Evolutionary conservation across 2,113 vertebrate genomes (phyloP).

Genomic region (Scolopax mira): DNA sequence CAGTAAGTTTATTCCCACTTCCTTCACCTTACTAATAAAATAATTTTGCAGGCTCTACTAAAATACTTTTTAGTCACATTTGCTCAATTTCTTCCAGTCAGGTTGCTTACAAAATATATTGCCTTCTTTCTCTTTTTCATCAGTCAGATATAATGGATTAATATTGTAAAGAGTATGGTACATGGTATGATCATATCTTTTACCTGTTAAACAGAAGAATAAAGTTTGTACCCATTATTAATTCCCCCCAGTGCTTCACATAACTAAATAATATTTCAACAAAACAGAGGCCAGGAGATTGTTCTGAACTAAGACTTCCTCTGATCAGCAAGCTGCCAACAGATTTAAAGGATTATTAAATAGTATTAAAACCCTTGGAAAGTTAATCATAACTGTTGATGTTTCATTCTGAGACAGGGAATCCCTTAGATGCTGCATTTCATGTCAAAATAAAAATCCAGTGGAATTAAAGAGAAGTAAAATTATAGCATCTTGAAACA

Average conservation of each 20-base stretch:
- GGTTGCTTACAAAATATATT: neutral
- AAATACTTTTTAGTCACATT: neutral
- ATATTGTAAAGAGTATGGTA: neutral
- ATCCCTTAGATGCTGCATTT: neutral
- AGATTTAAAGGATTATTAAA: slow-evolving; percentile 23
- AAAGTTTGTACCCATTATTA: neutral
- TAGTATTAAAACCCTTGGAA: neutral
- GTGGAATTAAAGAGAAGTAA: neutral
- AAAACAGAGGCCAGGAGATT: neutral
- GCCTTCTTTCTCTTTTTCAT: neutral
- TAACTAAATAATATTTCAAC: neutral
- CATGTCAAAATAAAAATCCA: neutral
- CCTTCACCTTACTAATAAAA: neutral
- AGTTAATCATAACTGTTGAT: neutral
- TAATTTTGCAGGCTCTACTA: neutral
- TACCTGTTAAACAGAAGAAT: neutral
- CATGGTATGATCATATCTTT: neutral
- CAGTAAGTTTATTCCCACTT: neutral
- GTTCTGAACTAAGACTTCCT: neutral
- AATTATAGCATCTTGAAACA: neutral
- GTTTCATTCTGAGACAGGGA: neutral
- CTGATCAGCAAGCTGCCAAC: neutral
- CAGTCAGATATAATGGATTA: neutral
- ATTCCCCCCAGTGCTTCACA: neutral
- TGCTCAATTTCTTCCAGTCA: neutral